Percentiles rank a stretch among this genome's conserved stretches.
phyloP scores from a whole-genome alignment of 2,888 invertebrate genomes.

The Parelbella ahira region DNA sequence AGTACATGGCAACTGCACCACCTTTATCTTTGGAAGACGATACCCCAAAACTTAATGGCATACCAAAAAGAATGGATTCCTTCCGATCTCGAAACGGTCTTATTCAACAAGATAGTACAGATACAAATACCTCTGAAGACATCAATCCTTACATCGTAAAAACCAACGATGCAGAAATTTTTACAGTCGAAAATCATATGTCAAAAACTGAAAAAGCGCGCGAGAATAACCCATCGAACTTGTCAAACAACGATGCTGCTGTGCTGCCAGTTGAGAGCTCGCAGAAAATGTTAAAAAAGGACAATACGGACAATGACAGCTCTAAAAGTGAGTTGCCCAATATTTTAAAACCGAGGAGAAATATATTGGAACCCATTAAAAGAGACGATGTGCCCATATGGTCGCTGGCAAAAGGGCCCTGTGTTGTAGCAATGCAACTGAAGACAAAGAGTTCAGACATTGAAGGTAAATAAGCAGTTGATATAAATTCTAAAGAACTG shows the following conservation, averaged over 20 bases:
- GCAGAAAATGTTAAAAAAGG: conserved; percentile 28
- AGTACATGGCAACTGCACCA: conserved; percentile 73
- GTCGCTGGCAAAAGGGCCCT: conserved; percentile 71
- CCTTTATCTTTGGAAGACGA: conserved; percentile 55
- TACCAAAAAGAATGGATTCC: conserved; percentile 47
- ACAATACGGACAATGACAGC: conserved; percentile 32
- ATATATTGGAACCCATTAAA: conserved; percentile 66
- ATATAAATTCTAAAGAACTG: too few relatives aligned
- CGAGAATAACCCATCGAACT: conserved; percentile 19
- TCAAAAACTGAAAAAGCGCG: conserved; percentile 46
- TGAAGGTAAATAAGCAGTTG: conserved; percentile 40
- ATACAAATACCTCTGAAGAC: conserved; percentile 66
- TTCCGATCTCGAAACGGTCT: conserved; percentile 46
- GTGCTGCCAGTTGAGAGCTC: conserved; percentile 40
- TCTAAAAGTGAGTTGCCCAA: conserved; percentile 51
- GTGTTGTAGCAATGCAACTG: conserved; percentile 60
- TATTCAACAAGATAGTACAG: conserved; percentile 59
- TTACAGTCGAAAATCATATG: conserved; percentile 63
- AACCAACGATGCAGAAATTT: conserved; percentile 52
- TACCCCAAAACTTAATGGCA: conserved; percentile 51
- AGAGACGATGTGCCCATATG: conserved; percentile 61
- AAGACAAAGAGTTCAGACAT: conserved; percentile 38
- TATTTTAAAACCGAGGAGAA: conserved; percentile 57
- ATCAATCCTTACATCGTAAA: conserved; percentile 55
- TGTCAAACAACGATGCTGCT: conserved; percentile 27